A percentile compares a stretch with the other conserved stretches of the same genome.
phyloP scores from a whole-genome alignment of 2,797 vertebrate species.

The Karalla daura region DNA sequence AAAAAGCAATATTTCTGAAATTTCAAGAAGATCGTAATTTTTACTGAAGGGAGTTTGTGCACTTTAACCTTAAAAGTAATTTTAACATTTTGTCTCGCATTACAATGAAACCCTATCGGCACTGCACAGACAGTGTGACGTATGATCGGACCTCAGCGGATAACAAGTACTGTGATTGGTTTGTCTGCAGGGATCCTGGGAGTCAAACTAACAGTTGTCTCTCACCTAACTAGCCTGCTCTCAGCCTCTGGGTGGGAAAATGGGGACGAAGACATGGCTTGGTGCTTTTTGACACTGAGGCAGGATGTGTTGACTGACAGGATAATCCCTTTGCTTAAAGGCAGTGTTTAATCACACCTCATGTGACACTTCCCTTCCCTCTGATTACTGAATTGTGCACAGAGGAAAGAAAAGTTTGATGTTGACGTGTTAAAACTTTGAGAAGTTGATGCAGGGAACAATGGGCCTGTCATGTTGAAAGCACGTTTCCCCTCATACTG shows the following conservation, averaged over 20 bases:
- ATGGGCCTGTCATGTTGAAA: neutral
- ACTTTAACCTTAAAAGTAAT: neutral
- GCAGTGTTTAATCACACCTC: slow-evolving; percentile 15
- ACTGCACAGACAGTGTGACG: neutral
- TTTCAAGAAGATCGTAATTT: too few relatives aligned
- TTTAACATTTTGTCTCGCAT: slow-evolving; percentile 1
- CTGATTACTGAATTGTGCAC: neutral
- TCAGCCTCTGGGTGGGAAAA: slow-evolving; percentile 13
- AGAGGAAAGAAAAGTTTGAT: neutral
- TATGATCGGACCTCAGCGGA: neutral
- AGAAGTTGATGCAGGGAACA: neutral
- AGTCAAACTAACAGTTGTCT: slow-evolving; percentile 34
- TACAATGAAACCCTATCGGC: neutral
- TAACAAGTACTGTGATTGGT: neutral
- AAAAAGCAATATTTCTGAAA: too few relatives aligned
- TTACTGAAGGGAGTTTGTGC: too few relatives aligned
- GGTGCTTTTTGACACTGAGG: neutral
- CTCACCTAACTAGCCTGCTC: slow-evolving; percentile 43
- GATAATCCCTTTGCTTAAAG: slow-evolving; percentile 14
- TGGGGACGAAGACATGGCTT: neutral
- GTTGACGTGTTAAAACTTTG: too few relatives aligned
- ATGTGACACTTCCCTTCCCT: neutral
- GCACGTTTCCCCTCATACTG: neutral
- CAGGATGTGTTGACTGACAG: slow-evolving; percentile 18
- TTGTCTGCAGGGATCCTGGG: slow-evolving; percentile 16